Percentiles rank a stretch among this genome's conserved stretches.
These are phyloP conservation scores for Cervus canadensis DNA, from an alignment of 2,113 vertebrate species.

Conservation along the genomic window DNA sequence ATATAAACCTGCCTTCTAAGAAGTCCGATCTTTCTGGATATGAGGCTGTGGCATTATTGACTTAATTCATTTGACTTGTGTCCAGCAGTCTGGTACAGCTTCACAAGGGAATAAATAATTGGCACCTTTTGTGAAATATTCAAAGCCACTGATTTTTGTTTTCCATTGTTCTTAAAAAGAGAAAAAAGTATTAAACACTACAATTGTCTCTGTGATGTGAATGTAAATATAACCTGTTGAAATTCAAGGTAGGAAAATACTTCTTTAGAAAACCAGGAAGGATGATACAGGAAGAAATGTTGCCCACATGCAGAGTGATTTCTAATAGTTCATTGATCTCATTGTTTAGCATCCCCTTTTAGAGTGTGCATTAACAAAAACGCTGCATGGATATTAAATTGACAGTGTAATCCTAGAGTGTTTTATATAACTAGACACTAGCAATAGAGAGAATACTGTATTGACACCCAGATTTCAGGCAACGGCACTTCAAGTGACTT, in stretches of 20 bases:
- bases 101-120: constrained; percentile 32
- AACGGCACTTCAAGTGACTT: constrained; percentile 59
- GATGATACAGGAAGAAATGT: constrained; percentile 70
- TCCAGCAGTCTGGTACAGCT: constrained; percentile 13
- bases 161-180: constrained; percentile 11
- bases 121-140: background rate
- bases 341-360: constrained; percentile 57
- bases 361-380: constrained; percentile 73
- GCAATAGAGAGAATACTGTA: constrained; percentile 56
- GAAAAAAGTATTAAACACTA: background rate
- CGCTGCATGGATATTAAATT: constrained; percentile 51
- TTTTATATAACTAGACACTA: constrained; percentile 70
- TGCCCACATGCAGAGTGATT: constrained; percentile 76
- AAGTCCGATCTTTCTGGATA: constrained; percentile 50
- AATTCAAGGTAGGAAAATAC: constrained; percentile 62
- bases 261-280: constrained; percentile 68
- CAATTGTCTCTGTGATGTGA: constrained; percentile 12
- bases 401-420: constrained; percentile 71
- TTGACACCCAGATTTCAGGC: constrained; percentile 67
- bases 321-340: constrained; percentile 73
- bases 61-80: constrained; percentile 36
- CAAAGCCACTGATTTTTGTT: background rate
- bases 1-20: constrained; percentile 6
- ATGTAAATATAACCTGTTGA: constrained; percentile 47
- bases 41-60: constrained; percentile 49